A percentile compares a stretch with the other conserved stretches of the same genome.
Conservation (phyloP, 2,113 vertebrate species). For the Ancistrus triradiatus region DNA sequence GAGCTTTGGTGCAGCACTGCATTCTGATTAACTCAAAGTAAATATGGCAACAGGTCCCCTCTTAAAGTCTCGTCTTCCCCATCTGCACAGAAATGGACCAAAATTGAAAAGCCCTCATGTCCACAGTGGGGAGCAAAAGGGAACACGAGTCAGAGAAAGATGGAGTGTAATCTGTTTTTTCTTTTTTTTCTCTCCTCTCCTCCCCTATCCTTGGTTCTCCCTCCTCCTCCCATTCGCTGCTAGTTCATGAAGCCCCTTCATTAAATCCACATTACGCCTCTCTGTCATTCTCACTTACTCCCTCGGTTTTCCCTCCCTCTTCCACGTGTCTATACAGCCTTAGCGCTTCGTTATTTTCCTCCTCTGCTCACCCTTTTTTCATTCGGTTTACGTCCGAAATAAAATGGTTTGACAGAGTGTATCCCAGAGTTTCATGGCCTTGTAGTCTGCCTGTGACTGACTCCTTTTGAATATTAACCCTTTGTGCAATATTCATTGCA, state of each 20-base stretch:
- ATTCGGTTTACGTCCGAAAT: too few species aligned
- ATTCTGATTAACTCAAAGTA: slow-evolving; percentile 65
- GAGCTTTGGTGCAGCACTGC: slow-evolving; percentile 33
- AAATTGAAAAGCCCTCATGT: slow-evolving; percentile 51
- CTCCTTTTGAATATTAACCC: too few species aligned
- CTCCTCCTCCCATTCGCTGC: slow-evolving; percentile 37
- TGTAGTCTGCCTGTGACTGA: neutral
- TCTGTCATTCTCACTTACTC: slow-evolving; percentile 20
- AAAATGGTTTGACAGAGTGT: neutral
- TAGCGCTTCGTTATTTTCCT: slow-evolving; percentile 5
- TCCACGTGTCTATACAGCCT: slow-evolving; percentile 9
- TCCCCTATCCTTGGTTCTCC: slow-evolving; percentile 26
- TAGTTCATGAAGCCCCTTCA: slow-evolving; percentile 59
- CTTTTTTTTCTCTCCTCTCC: slow-evolving; percentile 8
- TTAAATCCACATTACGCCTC: slow-evolving; percentile 68
- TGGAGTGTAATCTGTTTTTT: slow-evolving; percentile 44
- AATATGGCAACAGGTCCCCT: slow-evolving; percentile 71
- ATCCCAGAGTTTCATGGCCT: slow-evolving; percentile 3
- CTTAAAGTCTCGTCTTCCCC: slow-evolving; percentile 59
- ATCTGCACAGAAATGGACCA: slow-evolving; percentile 60
- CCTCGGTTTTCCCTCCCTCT: neutral
- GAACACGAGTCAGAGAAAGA: slow-evolving; percentile 37
- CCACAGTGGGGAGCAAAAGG: slow-evolving; percentile 27
- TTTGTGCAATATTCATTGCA: too few species aligned
- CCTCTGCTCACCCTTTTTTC: neutral